A percentile compares a stretch with the other conserved stretches of the same genome.
Evolutionary conservation across 2,113 vertebrate genomes (phyloP).

Genomic region (Centropus bengalensis): DNA sequence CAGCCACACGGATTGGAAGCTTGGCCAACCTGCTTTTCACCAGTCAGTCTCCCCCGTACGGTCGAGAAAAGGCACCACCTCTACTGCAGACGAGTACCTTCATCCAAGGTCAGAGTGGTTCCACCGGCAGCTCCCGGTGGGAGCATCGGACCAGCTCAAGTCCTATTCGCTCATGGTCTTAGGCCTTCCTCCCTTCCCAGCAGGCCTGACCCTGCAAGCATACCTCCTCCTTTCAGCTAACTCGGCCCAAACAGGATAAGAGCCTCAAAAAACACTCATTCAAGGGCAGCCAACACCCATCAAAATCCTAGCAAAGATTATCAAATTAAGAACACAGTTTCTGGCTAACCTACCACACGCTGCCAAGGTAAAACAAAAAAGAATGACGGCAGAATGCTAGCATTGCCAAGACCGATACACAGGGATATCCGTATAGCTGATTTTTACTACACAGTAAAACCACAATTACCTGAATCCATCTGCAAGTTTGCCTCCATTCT

Average conservation of each 20-base stretch:
- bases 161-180: not conserved
- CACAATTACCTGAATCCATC: not conserved
- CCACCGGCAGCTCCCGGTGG: not conserved
- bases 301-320: not conserved
- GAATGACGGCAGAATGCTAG: not conserved
- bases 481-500: not conserved
- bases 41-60: not conserved
- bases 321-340: not conserved
- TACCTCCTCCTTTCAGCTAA: not conserved
- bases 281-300: not conserved
- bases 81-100: not conserved
- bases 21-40: not conserved
- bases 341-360: not conserved
- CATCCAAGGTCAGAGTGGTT: not conserved
- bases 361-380: not conserved
- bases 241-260: accelerated
- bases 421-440: not conserved
- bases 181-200: not conserved
- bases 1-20: not conserved
- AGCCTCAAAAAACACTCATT: not conserved
- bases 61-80: not conserved
- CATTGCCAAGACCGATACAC: accelerated
- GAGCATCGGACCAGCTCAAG: not conserved
- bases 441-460: not conserved
- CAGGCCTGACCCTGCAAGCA: accelerated